phyloP scores from a whole-genome alignment of 2,113 vertebrate species.

The Melanostigma gelatinosum region DNA sequence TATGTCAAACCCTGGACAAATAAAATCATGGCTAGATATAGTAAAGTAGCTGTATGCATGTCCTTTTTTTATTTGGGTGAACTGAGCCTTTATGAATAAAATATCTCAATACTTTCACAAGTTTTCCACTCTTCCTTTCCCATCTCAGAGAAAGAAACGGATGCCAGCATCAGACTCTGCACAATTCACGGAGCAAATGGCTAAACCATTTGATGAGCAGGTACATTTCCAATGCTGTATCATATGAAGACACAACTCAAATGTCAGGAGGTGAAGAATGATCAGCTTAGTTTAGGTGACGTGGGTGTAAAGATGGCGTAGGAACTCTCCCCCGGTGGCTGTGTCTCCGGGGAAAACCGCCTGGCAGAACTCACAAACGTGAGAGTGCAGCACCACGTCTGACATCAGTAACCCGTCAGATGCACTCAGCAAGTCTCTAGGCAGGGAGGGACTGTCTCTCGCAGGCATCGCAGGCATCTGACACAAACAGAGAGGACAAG shows the following conservation, averaged over 20 bases:
- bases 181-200: neutral
- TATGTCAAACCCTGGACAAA: neutral
- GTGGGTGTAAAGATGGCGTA: slow-evolving; percentile 81
- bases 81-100: neutral
- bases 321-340: slow-evolving; percentile 76
- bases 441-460: slow-evolving; percentile 62
- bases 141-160: neutral
- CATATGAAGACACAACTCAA: neutral
- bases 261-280: neutral
- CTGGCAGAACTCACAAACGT: slow-evolving; percentile 84
- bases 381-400: slow-evolving; percentile 76
- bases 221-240: neutral
- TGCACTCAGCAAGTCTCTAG: slow-evolving; percentile 28
- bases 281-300: slow-evolving; percentile 62
- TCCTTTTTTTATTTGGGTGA: neutral
- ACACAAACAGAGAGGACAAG: slow-evolving; percentile 18
- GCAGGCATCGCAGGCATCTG: slow-evolving; percentile 74
- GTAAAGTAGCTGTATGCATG: neutral
- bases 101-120: neutral
- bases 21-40: neutral
- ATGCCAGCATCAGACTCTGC: neutral
- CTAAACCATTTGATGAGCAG: neutral
- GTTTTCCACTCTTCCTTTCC: slow-evolving; percentile 6
- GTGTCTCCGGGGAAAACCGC: slow-evolving; percentile 79
- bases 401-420: slow-evolving; percentile 54